Base-by-base conservation (phyloP, 2,113 vertebrate genomes). In the Cynoglossus semilaevis region DNA sequence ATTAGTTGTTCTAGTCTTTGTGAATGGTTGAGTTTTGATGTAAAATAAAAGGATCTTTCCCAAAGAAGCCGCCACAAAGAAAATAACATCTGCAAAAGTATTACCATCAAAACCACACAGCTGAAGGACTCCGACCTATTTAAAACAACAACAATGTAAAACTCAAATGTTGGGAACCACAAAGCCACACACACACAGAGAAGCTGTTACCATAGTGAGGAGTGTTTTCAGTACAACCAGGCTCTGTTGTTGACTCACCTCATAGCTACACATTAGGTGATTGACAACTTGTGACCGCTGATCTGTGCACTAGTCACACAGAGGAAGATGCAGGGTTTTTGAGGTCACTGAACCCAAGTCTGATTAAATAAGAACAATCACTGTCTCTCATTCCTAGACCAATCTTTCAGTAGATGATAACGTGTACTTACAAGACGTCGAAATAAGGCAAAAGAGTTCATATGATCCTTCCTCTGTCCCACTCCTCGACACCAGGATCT, bases 171-270 rank as follows among this genome's bases (percentile, higher is more conserved):
- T 15, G 35, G 51, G n/a, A 17, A 52, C 38, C 10, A 22, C 15
- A 34, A 36, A 34, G 11, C 16, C 17, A 40, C 19, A 16, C 15
- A 16, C 15, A 36, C n/a, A 12, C 19, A n/a, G 70, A 29, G 5
- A 42, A 13, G 51, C 38, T 1, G 61, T n/a, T 64, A 34, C 67
- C 51, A 74, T 81, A 59, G 54, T 2, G 15, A 64, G 5, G 1
- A 60, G 51, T 22, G 52, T 56, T 54, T 51, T 54, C 58, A 44
- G n/a, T 40, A 58, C 53, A 29, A 50, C 19, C 17, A 35, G 15
- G 43, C 55, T 55, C 63, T 72, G 63, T 72, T 55, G 51, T 73
- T 78, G 56, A 58, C 67, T 74, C 46, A 58, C 69, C 14, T 42
- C 57, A 59, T 37, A 14, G 19, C 57, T 51, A 52, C 60, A 66